Evolutionary conservation across 1,140 invertebrate genomes (phyloP), one percentile per base, ranked within the genome.

Genomic region (Drepana arcuata): DNA sequence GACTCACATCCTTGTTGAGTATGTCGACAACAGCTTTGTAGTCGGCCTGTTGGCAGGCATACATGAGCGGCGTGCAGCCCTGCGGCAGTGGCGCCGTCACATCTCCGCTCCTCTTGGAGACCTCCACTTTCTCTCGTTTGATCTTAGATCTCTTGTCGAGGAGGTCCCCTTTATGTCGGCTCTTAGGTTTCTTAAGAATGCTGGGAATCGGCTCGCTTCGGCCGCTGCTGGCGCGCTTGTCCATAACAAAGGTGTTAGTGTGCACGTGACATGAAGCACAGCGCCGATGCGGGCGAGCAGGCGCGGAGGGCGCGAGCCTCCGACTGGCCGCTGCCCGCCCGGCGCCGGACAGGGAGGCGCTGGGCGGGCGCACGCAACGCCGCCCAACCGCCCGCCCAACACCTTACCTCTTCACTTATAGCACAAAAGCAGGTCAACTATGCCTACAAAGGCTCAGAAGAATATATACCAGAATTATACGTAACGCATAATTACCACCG

Each of bases 11-110:
- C 53, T 75, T 83, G 34, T 81, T 84, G 49, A 84, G 69, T 27
- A 67, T 70, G 23, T 84, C 83, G 34, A 78, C 68, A 35, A 84
- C 77, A 11, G 71, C 61, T 46, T 72, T 81, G 56, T 84, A 83
- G 58, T 84, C 81, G 2, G 75, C 87, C 70, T 94, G 93, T 80
- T 95, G 93, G 65, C 93, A 95, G 51, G 94, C 93, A 78, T 95
- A 92, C 93, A 96, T 95, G 59, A 96, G 87, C 34, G 90, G 88
- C 33, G 93, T 93, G 61, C 86, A 87, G 49, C 87, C 87, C 48
- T 86, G 85, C 39, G 80, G 80, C 45, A 87, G 64, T 46, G 70
- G 63, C 16, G 65, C 56, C 41, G 51, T 70, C 41, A 62, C 74
- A 67, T 73, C 69, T 36, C 41, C 48, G 16, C 52, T 47, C 54